phyloP scores from a whole-genome alignment of 2,113 vertebrate genomes.

The Cyprinodon tularosa region DNA sequence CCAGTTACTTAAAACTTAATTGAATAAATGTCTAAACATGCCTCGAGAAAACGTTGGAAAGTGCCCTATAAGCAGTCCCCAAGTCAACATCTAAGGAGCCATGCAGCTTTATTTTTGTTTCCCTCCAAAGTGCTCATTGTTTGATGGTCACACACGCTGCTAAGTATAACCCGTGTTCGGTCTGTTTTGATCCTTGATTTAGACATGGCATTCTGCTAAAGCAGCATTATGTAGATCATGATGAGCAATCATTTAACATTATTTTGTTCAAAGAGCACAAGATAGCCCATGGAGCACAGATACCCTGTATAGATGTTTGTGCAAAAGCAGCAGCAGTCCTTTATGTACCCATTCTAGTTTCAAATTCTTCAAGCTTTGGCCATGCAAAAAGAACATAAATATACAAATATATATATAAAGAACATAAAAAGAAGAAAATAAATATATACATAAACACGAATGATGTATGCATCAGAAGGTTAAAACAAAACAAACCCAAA shows the following conservation, averaged over 20 bases:
- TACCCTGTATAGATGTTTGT: constrained; percentile 25
- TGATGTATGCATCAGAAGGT: no score
- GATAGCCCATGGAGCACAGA: constrained; percentile 23
- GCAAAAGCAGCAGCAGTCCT: constrained; percentile 19
- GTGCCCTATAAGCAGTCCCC: constrained; percentile 8
- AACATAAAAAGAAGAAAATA: no score
- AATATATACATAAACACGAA: no score
- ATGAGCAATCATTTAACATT: constrained; percentile 58
- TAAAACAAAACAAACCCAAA: no score
- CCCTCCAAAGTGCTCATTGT: constrained; percentile 35
- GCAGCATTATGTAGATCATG: constrained; percentile 43
- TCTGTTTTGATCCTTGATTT: constrained; percentile 72
- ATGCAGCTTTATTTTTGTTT: constrained; percentile 23
- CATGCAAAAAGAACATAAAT: not conserved
- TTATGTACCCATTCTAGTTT: not conserved
- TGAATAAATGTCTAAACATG: not conserved
- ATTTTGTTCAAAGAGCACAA: constrained; percentile 52
- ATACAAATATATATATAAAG: no score
- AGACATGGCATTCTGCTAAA: constrained; percentile 56
- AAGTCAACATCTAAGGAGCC: constrained; percentile 22
- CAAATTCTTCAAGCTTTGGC: not conserved
- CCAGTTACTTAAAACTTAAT: not conserved
- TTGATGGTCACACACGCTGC: constrained; percentile 70
- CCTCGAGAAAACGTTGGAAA: not conserved
- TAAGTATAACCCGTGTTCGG: constrained; percentile 70